Conservation (phyloP, 2,797 vertebrate genomes). For the Acanthopagrus latus region DNA sequence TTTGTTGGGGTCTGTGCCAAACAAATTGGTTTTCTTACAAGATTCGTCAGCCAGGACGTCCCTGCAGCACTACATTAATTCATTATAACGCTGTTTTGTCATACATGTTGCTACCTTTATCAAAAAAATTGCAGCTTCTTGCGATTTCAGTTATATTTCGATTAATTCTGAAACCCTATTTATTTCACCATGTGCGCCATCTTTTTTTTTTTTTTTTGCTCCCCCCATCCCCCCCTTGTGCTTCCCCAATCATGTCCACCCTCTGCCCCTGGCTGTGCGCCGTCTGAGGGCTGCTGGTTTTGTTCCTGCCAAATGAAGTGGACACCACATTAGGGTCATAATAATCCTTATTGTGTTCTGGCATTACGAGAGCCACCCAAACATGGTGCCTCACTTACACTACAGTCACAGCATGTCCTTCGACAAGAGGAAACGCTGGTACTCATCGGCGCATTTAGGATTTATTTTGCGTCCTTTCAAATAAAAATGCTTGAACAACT, state of each 20-base stretch:
- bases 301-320: constrained; percentile 77
- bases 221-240: not conserved
- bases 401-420: not conserved
- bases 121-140: too few species aligned
- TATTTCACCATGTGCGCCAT: constrained; percentile 6
- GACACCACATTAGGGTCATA: constrained; percentile 57
- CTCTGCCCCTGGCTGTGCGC: constrained; percentile 33
- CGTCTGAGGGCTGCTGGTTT: constrained; percentile 50
- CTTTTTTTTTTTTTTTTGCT: not conserved
- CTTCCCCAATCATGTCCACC: constrained; percentile 8
- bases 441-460: not conserved
- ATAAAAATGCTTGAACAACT: not conserved
- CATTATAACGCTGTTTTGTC: too few species aligned
- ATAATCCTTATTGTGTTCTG: constrained; percentile 62
- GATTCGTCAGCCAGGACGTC: too few species aligned
- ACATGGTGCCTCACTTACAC: constrained; percentile 4
- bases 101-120: too few species aligned
- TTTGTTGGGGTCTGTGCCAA: too few species aligned
- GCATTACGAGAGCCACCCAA: constrained; percentile 8
- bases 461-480: not conserved
- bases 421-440: not conserved
- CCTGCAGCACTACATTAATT: too few species aligned
- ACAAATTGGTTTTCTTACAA: too few species aligned
- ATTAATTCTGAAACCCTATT: too few species aligned
- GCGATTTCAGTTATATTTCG: too few species aligned